phyloP scores from a whole-genome alignment of 2,797 vertebrate species.

The Sebastiscus tertius region DNA sequence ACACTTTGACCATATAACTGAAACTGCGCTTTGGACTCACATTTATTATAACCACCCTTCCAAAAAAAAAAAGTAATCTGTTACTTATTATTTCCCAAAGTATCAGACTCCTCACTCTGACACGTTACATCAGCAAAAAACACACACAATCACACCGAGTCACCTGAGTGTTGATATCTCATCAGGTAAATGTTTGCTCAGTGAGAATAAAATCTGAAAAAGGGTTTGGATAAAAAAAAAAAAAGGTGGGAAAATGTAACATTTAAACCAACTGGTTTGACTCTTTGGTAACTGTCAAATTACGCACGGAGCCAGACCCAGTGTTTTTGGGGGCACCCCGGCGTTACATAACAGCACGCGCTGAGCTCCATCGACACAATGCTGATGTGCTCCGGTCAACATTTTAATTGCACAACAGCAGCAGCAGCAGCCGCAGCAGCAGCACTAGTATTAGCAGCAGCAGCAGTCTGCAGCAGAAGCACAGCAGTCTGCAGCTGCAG shows the following conservation, averaged over 20 bases:
- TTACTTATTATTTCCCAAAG: neutral
- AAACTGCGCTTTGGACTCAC: no score
- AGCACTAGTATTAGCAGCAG: neutral
- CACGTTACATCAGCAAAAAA: neutral
- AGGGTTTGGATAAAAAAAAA: neutral
- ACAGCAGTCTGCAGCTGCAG: slow-evolving; percentile 9
- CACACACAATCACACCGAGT: neutral
- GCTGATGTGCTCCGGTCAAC: slow-evolving; percentile 40
- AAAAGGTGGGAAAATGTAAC: no score
- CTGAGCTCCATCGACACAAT: slow-evolving; percentile 18
- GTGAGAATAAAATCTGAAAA: neutral
- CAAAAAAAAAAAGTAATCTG: neutral
- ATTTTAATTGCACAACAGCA: slow-evolving; percentile 45
- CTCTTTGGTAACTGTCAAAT: neutral
- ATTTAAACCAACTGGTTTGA: neutral
- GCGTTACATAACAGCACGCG: slow-evolving; percentile 49
- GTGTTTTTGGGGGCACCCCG: neutral
- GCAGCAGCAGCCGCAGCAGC: neutral
- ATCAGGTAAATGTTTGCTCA: neutral
- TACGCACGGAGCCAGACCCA: neutral
- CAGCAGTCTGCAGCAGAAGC: neutral
- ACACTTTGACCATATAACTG: no score
- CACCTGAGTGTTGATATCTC: neutral
- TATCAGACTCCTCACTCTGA: neutral
- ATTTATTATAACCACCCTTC: no score